Evolutionary conservation across 2,888 invertebrate species (phyloP), one percentile per base, ranked within the genome.

Genomic region (Bembecia ichneumoniformis): DNA sequence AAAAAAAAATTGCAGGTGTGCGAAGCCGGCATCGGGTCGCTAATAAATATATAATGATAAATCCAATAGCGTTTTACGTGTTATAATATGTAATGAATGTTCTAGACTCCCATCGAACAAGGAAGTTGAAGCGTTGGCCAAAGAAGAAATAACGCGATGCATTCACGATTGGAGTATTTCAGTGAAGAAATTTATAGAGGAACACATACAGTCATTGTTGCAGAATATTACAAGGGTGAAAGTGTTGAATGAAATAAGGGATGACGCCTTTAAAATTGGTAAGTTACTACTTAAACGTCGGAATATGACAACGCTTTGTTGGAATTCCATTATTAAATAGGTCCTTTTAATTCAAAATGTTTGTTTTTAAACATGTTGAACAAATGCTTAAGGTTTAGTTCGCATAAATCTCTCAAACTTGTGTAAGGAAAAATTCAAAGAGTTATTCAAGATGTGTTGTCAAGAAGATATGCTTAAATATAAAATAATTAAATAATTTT

Each of bases 211-310:
- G 57, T 82, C 88, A 0, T 75, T 94, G 7, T 83, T 91, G 2
- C 82, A 91, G 53, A 87, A 93, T 48, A 89, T 94, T 3, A 89
- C 91, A 3, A 91, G 91, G 47, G 89, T 94, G 49, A 92, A 91
- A 70, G 91, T 91, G 1, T 79, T 95, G 53, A 92, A 93, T 59
- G 91, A 92, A 51, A 91, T 94, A 49, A 84, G 94, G 48, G 91
- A 91, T 59, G 92, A 93, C 60, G 91, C 92, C 0, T 87, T 90
- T 48, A 89, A 89, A 67, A 87, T 91, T 34, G 89, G 90, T 90
- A 71, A 66, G 59, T 55, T 2, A 43, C n/a, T n/a, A n/a, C n/a
- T 20, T 20, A 20, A 20, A 7, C n/a, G n/a, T n/a, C n/a, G n/a
- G n/a, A n/a, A n/a, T n/a, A n/a, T n/a, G n/a, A n/a, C n/a, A n/a